Evolutionary conservation across 1,140 invertebrate species (phyloP), one percentile per base, ranked within the genome.

Genomic region (Dinoponera quadriceps): DNA sequence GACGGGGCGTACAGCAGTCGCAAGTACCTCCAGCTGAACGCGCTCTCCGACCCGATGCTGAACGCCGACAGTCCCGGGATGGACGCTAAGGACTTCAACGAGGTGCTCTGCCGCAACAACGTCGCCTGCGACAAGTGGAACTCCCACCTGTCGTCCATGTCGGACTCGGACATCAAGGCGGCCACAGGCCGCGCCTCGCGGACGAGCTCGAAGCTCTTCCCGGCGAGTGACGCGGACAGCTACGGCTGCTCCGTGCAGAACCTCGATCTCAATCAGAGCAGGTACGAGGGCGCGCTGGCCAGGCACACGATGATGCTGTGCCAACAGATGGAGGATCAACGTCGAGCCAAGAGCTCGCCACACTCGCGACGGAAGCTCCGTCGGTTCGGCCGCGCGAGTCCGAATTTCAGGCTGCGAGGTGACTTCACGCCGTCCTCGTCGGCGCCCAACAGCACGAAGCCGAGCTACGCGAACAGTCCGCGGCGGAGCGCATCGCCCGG

Each of bases 1-100:
- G 89, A 92, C 49, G 82, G 62, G 0, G 57, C 62, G 2, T n/a
- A 55, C 54, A n/a, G 51, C 22, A 90, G 80, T 51, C 68, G 77
- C 18, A 90, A 88, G n/a, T 69, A 72, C 11, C 57, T 90, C 9
- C 89, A 91, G 22, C 59, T 92, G 22, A 94, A 93, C 65, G 90
- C 92, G 0, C 89, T 93, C 87, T 94, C 93, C 2, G 93, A 94
- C 60, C 93, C 93, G 0, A 81, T 88, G 33, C 33, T 94, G 11
- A 93, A 90, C 68, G 74, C 86, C 0, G 90, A 92, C 3, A 89
- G 65, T 51, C 85, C 88, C 0, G 22, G 44, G 3, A 29, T 25
- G 1, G 82, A 89, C 3, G 25, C 33, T 0, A 88, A 88, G 9
- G 66, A 80, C 59, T 87, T 89, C 29, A 82, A 82, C 55, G 86